Percentiles rank a stretch among this genome's conserved stretches.
Evolutionary conservation across 2,888 invertebrate species (phyloP).

Genomic region (Trichogramma dendrolimi): DNA sequence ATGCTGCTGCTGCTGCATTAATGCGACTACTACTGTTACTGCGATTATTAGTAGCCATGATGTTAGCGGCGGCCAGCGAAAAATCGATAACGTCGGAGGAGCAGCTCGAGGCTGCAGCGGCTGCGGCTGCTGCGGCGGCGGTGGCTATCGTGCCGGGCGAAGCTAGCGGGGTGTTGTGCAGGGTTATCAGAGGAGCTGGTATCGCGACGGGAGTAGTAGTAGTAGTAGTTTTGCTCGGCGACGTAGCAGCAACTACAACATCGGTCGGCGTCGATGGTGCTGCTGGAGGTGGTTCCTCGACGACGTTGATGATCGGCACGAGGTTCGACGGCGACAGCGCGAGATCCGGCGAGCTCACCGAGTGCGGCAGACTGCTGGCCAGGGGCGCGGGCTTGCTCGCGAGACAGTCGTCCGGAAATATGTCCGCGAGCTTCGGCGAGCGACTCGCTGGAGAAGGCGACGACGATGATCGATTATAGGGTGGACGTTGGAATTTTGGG

Average conservation of each 20-base stretch:
- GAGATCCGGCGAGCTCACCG: conserved; percentile 46
- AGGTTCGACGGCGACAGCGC: too few species aligned
- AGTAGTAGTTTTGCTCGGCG: too few species aligned
- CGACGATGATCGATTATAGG: not conserved
- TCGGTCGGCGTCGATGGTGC: conserved; percentile 12
- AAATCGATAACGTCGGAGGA: conserved; percentile 13
- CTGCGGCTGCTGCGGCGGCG: conserved; percentile 20
- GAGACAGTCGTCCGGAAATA: conserved; percentile 6
- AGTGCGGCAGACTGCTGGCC: conserved; percentile 42
- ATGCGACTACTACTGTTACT: not conserved
- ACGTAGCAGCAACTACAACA: conserved; percentile 4
- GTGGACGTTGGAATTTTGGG: conserved; percentile 7
- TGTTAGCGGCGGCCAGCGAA: not conserved
- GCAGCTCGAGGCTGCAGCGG: conserved; percentile 15
- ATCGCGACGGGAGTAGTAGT: too few species aligned
- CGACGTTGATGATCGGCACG: conserved; percentile 9
- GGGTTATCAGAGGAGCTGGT: conserved; percentile 35
- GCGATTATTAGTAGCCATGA: not conserved
- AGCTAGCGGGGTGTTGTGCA: conserved; percentile 38
- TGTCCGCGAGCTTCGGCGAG: conserved; percentile 15
- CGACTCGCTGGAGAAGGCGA: conserved; percentile 16
- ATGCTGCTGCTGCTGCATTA: not conserved
- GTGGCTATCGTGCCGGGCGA: conserved; percentile 33
- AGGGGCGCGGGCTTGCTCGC: not conserved
- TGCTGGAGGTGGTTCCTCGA: conserved; percentile 35